Conservation (phyloP, 2,113 vertebrate genomes). For the Murina feae region DNA sequence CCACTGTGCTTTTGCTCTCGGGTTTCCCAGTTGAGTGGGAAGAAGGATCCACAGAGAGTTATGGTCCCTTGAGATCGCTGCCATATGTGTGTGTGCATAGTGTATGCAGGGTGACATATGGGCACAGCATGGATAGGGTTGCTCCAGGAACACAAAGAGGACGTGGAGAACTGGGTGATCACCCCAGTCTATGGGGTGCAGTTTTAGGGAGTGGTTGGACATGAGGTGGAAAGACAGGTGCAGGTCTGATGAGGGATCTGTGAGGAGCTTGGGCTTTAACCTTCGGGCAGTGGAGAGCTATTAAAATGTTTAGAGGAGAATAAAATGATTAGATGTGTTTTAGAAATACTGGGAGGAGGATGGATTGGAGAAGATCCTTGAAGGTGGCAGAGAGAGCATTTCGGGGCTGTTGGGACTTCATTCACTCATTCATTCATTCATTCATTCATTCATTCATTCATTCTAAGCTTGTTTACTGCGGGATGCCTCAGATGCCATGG, state of each 20-base stretch:
- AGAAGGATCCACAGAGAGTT: not conserved
- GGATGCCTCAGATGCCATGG: not conserved
- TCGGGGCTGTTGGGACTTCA: too few species aligned
- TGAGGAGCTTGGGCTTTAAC: not conserved
- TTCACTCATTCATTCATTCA: not conserved
- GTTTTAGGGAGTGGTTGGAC: not conserved
- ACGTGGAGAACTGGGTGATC: not conserved
- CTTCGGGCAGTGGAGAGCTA: not conserved
- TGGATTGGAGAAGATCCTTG: not conserved
- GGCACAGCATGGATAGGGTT: not conserved
- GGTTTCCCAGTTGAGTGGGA: not conserved
- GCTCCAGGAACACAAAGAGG: not conserved
- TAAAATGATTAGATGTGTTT: not conserved
- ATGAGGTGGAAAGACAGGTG: not conserved
- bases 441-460: not conserved
- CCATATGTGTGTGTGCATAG: too few species aligned
- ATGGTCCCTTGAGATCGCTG: fast-evolving
- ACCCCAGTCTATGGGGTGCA: not conserved
- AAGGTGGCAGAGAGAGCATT: not conserved
- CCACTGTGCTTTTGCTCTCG: fast-evolving
- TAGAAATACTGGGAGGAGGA: not conserved
- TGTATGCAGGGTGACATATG: not conserved
- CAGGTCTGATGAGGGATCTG: not conserved
- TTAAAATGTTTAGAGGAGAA: not conserved
- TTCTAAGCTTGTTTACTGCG: not conserved